Evolutionary conservation across 2,888 invertebrate species (phyloP), one percentile per base, ranked within the genome.

Genomic region (Macropis europaea): DNA sequence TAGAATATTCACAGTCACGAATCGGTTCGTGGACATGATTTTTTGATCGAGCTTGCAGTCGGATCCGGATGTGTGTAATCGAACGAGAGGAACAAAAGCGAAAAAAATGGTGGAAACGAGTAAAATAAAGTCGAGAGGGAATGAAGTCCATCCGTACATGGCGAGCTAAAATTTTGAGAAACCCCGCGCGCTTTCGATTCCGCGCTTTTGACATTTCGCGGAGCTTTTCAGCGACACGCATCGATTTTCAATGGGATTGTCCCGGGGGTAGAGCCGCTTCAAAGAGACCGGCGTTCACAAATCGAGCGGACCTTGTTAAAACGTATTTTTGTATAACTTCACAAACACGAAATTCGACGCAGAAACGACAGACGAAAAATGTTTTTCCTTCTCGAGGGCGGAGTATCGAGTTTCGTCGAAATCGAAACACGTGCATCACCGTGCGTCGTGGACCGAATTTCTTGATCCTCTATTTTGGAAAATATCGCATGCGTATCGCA

Each of bases 161-260:
- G 13, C 28, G 40, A n/a, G 34, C n/a, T 28, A 47, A 72, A 72
- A 72, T 72, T 62, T 70, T 30, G 50, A 30, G 52, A 24, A 54
- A 54, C 45, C 19, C n/a, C 19, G 1, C 17, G 53, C 42, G 40
- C 47, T 50, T 69, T 71, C 22, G 36, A 40, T 36, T 1, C 52
- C 13, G 52, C 48, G 70, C 71, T 71, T 71, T 70, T 57, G 71
- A 36, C 52, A 42, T 72, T 62, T 48, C 54, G 17, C 59, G 34
- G 13, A 34, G 56, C 62, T 53, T 62, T 62, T 38, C 53, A 62
- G 36, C 45, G 17, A 13, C 45, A 17, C 34, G 15, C 43, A 56
- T 48, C 43, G 69, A 68, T 71, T 71, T 69, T 61, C 54, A 62
- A 57, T 53, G 56, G 70, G 54, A 72, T 72, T 62, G 70, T 72